Base-by-base conservation (phyloP, 1,140 invertebrate species). In the Medauroidea extradentata region DNA sequence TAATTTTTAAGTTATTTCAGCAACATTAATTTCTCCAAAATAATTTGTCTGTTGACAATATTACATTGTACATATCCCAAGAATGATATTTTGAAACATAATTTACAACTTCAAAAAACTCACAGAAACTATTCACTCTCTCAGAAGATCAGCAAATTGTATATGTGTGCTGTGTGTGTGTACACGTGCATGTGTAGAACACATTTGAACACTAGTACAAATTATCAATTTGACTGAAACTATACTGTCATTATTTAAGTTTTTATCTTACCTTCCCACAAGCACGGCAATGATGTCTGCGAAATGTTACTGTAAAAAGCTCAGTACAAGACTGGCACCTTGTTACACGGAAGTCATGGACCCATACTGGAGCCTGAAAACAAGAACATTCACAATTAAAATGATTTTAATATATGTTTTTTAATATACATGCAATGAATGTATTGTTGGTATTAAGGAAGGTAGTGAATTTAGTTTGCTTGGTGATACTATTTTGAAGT, bases 301-400 rank as follows among this genome's bases (percentile, higher is more conserved):
- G 78, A 69, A 85, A 87, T 60, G 85, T 86, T 13, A 89, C 79
- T 2, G 84, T 87, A 70, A 90, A 90, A 61, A 84, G 83, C 23
- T 76, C 73, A 19, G 83, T 83, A 72, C 89, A 91, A n/a, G 82
- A 66, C 78, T 89, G 87, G 68, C 88, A 90, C 78, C 84, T 88
- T 2, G 84, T 85, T 1, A 88, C 84, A 25, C 86, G 76, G 41
- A 81, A 77, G 67, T 88, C 82, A 48, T 85, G 86, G 41, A 89
- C 80, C 79, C 86, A 83, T 21, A 87, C 77, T 7, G 86, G 84
- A 25, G 85, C 84, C 73, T 82, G 65, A 24, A 64, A 59, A 50
- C 11, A 63, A 50, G 21, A 57, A 60, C 16, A 43, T 34, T 34
- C 11, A 11, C 16, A 3, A 4, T 2, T 53, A 16, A 39, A 4